Evolutionary conservation across 2,888 invertebrate species (phyloP).

Genomic region (Cepaea hortensis): DNA sequence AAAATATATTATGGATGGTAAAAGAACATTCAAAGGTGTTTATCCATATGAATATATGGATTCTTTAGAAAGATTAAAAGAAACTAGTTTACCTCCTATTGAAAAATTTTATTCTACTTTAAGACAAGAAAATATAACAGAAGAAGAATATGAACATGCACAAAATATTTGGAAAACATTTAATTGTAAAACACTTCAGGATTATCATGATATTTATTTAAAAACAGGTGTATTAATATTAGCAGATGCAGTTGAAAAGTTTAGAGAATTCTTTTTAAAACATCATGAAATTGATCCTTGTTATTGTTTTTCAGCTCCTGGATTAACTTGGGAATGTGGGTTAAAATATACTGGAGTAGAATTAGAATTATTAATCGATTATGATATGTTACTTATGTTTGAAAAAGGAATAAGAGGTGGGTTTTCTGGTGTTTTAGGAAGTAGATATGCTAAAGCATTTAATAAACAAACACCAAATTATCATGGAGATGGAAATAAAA

Average conservation of each 20-base stretch:
- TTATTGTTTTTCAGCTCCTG: conserved; percentile 17
- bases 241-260: conserved; percentile 33
- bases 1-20: background rate
- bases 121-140: background rate
- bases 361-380: conserved; percentile 30
- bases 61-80: conserved; percentile 3
- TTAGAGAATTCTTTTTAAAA: conserved; percentile 24
- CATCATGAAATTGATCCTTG: conserved; percentile 11
- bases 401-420: conserved; percentile 29
- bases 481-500: conserved; percentile 8
- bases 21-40: conserved; percentile 11
- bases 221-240: conserved; percentile 14
- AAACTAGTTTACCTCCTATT: background rate
- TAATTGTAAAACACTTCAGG: conserved; percentile 26
- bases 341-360: conserved; percentile 20
- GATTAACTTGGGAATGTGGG: background rate
- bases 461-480: conserved; percentile 22
- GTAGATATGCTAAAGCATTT: conserved; percentile 27
- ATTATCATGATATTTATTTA: conserved; percentile 26
- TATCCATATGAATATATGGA: background rate
- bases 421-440: conserved; percentile 6
- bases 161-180: conserved; percentile 9
- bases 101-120: conserved; percentile 1
- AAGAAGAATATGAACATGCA: conserved; percentile 21
- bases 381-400: conserved; percentile 26